Base-by-base conservation (phyloP, 2,888 invertebrate genomes). In the Eudasyphora cyanicolor region DNA sequence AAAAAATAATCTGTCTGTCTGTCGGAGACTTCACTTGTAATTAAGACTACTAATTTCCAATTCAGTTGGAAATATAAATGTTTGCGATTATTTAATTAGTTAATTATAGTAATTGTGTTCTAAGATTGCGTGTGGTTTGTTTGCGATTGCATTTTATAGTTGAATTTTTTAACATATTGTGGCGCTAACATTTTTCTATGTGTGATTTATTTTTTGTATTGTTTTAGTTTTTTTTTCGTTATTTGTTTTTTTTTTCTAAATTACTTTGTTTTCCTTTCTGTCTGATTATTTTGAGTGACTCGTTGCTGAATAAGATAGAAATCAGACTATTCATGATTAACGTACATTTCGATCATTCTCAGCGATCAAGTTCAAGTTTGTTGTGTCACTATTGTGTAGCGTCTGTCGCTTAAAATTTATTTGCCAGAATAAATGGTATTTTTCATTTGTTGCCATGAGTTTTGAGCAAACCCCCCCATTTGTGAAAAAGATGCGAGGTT, bases 311-410 rank as follows among this genome's bases (percentile, higher is more conserved):
- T 19, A 21, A 45, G 12, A 67, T 12, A 21, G n/a, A 76, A 24
- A 42, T 6, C 80, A 57, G 57, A 62, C 29, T 74, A 69, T 79
- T 83, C 60, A 64, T 38, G 64, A 21, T 64, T 35, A 19, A 38
- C 21, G 32, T 79, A 19, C 77, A 57, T 80, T 83, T 80, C 76
- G 70, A 77, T 77, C 83, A 75, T 2, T 19, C 21, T 35, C 64
- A 35, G 21, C 14, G 35, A 62, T 80, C 80, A 84, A 84, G 84
- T 84, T 84, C 80, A 84, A 80, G 84, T 84, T 84, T 76, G 51
- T 75, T 78, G 76, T 78, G 76, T 73, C 79, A 73, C 24, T 77
- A n/a, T 75, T 54, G 51, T 32, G 8, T 19, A 17, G 32, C 35
- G 64, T 4, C 17, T n/a, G 51, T 2, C 12, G 21, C 1, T 19